Conservation (phyloP, 2,888 invertebrate species). For the Oxyscelio sp. region DNA sequence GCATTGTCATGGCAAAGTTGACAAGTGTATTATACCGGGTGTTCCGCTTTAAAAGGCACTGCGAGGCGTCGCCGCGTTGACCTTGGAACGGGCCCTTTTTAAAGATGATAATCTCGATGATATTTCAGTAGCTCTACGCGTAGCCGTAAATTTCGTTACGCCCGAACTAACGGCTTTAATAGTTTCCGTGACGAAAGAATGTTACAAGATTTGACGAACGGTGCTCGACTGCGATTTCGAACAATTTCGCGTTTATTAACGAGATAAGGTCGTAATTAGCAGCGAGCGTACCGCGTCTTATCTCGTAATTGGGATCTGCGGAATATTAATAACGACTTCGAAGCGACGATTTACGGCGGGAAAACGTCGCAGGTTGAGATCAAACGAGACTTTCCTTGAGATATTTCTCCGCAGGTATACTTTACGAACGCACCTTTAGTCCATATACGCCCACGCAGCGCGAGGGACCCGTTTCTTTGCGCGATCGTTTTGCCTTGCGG, state of each 20-base stretch:
- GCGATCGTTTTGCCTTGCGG: slow-evolving; percentile 79
- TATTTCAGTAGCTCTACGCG: slow-evolving; percentile 14
- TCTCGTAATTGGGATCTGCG: slow-evolving; percentile 19
- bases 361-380: background rate
- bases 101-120: slow-evolving; percentile 24
- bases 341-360: slow-evolving; percentile 1
- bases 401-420: slow-evolving; percentile 5
- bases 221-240: slow-evolving; percentile 1
- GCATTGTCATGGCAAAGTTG: background rate
- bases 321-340: slow-evolving; percentile 24
- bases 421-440: slow-evolving; percentile 70
- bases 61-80: background rate
- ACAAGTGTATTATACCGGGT: slow-evolving; percentile 31
- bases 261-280: slow-evolving; percentile 38
- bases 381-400: background rate
- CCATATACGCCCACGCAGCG: slow-evolving; percentile 82
- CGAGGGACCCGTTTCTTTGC: slow-evolving; percentile 80
- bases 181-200: slow-evolving; percentile 36
- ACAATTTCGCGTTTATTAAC: slow-evolving; percentile 39
- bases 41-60: slow-evolving; percentile 1
- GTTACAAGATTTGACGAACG: slow-evolving; percentile 18
- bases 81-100: slow-evolving; percentile 27
- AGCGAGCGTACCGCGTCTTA: slow-evolving; percentile 19
- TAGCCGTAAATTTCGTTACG: slow-evolving; percentile 42
- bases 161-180: slow-evolving; percentile 21